A percentile compares a stretch with the other conserved stretches of the same genome.
phyloP scores from a whole-genome alignment of 2,888 invertebrate species.

The Incurvaria masculella region DNA sequence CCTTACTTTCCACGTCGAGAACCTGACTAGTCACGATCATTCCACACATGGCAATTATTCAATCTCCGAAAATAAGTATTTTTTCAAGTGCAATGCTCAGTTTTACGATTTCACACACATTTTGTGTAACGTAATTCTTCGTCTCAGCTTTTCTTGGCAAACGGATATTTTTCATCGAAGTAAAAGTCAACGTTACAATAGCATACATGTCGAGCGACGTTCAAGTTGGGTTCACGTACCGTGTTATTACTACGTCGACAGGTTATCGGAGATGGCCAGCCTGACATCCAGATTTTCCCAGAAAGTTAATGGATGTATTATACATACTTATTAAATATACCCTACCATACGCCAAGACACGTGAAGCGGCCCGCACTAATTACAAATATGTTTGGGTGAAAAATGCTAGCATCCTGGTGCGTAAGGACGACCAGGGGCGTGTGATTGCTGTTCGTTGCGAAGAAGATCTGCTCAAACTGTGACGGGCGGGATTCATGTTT shows the following conservation, averaged over 20 bases:
- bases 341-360: slow-evolving; percentile 3
- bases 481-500: no score
- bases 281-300: slow-evolving; percentile 1
- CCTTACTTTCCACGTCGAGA: no score
- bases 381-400: slow-evolving; percentile 4
- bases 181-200: slow-evolving; percentile 25
- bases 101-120: no score
- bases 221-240: slow-evolving; percentile 5
- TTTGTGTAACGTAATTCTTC: no score
- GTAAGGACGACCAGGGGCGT: background rate
- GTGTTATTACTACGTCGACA: slow-evolving; percentile 6
- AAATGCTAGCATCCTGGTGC: background rate
- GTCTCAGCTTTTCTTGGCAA: no score
- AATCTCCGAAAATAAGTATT: no score
- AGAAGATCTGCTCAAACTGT: background rate
- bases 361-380: background rate
- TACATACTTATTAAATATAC: slow-evolving; percentile 4
- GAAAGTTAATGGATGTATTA: slow-evolving; percentile 5
- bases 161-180: no score
- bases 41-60: no score
- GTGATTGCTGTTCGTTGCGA: background rate
- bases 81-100: no score
- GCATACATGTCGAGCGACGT: slow-evolving; percentile 8
- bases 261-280: background rate
- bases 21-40: no score